Conservation (phyloP, 2,797 vertebrate species). For the Pseudochirops corinnae region DNA sequence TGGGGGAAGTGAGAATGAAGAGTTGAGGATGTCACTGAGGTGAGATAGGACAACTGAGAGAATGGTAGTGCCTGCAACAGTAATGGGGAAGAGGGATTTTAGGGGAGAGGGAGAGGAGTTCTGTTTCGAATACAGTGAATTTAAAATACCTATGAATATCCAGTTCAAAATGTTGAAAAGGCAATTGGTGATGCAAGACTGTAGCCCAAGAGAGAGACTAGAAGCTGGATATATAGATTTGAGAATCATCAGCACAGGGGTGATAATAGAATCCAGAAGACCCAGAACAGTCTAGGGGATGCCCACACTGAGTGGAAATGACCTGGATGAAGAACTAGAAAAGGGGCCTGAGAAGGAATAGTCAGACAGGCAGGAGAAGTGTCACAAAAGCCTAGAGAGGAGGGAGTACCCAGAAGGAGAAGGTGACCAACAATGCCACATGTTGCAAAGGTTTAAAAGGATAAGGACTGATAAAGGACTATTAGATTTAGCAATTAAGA, state of each 20-base stretch:
- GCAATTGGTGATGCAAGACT: conserved; percentile 13
- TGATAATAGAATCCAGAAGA: conserved; percentile 25
- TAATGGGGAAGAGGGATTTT: neutral
- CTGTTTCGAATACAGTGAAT: neutral
- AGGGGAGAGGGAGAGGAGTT: neutral
- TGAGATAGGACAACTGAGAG: neutral
- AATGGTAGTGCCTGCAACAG: conserved; percentile 12
- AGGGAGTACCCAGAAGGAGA: neutral
- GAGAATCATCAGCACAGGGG: neutral
- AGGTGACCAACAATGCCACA: neutral
- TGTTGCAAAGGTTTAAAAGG: neutral
- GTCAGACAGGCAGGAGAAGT: neutral
- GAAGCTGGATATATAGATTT: conserved; percentile 29
- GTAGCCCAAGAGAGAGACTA: conserved; percentile 26
- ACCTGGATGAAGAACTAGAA: neutral
- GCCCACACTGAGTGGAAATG: neutral
- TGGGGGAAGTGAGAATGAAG: conserved; percentile 7
- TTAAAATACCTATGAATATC: conserved; percentile 17
- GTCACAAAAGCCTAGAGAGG: neutral
- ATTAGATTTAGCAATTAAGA: neutral
- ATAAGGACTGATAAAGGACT: neutral
- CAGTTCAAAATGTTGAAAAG: neutral
- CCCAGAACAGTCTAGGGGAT: neutral
- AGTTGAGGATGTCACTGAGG: neutral
- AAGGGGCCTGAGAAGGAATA: neutral